Conservation (phyloP, 2,888 invertebrate genomes). For the Scaptomyza cyrtandrae region DNA sequence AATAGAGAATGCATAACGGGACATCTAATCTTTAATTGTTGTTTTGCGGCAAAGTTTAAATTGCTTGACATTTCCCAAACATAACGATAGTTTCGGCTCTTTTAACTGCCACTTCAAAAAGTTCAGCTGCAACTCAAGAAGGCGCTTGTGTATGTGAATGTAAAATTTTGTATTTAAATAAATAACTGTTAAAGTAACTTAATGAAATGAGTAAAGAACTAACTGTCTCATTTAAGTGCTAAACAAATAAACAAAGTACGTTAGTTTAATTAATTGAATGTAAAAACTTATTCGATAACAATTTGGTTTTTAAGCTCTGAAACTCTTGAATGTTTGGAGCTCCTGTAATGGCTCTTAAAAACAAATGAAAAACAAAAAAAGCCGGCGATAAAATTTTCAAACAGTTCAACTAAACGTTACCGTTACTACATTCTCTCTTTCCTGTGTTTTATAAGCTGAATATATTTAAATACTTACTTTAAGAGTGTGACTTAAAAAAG, state of each 20-base stretch:
- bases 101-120: conserved; percentile 1
- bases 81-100: conserved; percentile 1
- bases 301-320: not conserved
- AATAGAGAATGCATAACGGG: conserved; percentile 14
- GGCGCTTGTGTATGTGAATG: conserved; percentile 13
- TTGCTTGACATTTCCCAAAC: conserved; percentile 33
- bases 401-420: not conserved
- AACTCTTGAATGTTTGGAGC: not conserved
- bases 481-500: not conserved
- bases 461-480: not conserved
- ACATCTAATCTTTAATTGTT: conserved; percentile 31
- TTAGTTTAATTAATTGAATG: not conserved
- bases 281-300: not conserved
- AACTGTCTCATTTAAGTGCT: not conserved
- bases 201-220: not conserved
- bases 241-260: not conserved
- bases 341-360: conserved; percentile 18
- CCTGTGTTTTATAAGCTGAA: not conserved
- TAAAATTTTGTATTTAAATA: not conserved
- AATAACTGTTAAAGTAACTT: not conserved
- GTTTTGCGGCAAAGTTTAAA: conserved; percentile 39
- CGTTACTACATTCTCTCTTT: not conserved
- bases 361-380: conserved; percentile 47
- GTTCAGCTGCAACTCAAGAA: not conserved
- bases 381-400: conserved; percentile 25